Evolutionary conservation across 2,113 vertebrate genomes (phyloP).

Genomic region (Bothrops jararaca): DNA sequence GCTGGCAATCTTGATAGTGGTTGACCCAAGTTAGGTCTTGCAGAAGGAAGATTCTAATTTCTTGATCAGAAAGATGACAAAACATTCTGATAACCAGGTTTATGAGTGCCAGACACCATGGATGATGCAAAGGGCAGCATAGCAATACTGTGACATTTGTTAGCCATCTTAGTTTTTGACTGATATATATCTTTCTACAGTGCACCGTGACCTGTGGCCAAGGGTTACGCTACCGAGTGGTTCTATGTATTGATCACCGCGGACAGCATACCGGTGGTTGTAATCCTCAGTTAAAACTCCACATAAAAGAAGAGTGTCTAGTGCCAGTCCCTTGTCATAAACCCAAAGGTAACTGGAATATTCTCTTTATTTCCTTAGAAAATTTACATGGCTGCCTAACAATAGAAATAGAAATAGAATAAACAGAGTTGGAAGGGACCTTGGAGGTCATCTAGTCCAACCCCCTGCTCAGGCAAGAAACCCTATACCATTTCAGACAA

Average conservation of each 20-base stretch:
- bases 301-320: constrained; percentile 91
- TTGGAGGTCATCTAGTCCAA: no score
- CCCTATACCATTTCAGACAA: no score
- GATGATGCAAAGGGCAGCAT: background rate
- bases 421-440: no score
- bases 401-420: no score
- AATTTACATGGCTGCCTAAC: no score
- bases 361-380: no score
- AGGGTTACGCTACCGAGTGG: constrained; percentile 88
- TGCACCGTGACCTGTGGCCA: constrained; percentile 91
- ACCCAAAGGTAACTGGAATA: constrained; percentile 76
- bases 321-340: constrained; percentile 86
- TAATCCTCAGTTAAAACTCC: constrained; percentile 79
- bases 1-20: background rate
- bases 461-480: no score
- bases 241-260: constrained; percentile 86
- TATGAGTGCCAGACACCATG: background rate
- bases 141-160: background rate
- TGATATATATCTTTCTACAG: constrained; percentile 62
- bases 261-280: constrained; percentile 91
- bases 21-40: background rate
- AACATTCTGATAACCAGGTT: background rate
- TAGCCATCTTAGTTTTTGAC: background rate
- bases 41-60: background rate
- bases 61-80: background rate